Evolutionary conservation across 2,888 invertebrate genomes (phyloP).

Genomic region (Hypselothyrea guttata): DNA sequence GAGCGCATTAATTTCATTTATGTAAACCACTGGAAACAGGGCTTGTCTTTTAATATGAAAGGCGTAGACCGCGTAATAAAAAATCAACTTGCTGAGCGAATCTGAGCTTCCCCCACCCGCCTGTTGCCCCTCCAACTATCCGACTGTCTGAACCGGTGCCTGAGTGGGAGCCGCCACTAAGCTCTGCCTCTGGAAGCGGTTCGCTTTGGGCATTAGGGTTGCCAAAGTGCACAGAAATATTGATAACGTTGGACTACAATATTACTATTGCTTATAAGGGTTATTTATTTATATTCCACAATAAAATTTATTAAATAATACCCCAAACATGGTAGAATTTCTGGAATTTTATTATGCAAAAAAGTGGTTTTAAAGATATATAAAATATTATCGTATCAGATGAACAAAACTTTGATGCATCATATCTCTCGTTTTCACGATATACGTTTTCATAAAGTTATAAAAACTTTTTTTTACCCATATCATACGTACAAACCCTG

Average conservation of each 20-base stretch:
- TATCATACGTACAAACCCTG: no score
- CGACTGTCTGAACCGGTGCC: not conserved
- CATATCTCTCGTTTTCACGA: no score
- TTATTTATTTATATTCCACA: no score
- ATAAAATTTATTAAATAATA: not conserved
- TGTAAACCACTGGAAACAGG: conserved; percentile 68
- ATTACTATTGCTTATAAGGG: not conserved
- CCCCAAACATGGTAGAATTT: not conserved
- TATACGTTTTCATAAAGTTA: no score
- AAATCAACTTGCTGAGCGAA: conserved; percentile 69
- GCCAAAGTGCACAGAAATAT: conserved; percentile 17
- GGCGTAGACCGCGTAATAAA: conserved; percentile 76
- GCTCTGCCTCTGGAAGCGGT: conserved; percentile 16
- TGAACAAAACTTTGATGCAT: no score
- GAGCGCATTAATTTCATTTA: conserved; percentile 74
- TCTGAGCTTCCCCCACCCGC: conserved; percentile 8
- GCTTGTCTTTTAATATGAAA: conserved; percentile 73
- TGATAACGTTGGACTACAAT: not conserved
- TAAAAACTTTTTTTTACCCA: no score
- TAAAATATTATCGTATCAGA: no score
- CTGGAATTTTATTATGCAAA: not conserved
- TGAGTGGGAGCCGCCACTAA: conserved; percentile 49
- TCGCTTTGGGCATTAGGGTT: conserved; percentile 58
- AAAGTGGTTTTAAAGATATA: no score
- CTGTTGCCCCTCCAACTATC: no score